These are phyloP conservation scores for Stichodactyla helianthus DNA, from an alignment of 64 coral and sea anemone genomes.

Conservation along the genomic window DNA sequence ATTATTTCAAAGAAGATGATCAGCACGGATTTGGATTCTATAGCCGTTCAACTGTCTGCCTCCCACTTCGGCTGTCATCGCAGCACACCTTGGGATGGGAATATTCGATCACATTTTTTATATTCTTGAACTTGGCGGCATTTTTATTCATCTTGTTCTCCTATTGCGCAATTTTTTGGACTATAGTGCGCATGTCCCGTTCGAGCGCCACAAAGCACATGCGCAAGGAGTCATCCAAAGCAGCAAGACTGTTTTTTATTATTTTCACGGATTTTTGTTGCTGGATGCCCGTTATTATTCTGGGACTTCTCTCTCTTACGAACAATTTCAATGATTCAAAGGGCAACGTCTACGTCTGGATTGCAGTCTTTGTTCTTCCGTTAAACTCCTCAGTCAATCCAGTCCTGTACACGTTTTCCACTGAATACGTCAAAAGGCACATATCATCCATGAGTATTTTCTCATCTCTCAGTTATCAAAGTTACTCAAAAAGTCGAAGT, in stretches of 20 bases:
- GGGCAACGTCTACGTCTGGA: not conserved
- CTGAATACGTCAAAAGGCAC: no score
- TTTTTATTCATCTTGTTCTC: constrained; percentile 1
- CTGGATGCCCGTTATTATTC: constrained; percentile 16
- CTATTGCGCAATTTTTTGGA: constrained; percentile 10
- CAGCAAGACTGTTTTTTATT: constrained; percentile 11
- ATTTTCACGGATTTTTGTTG: not conserved
- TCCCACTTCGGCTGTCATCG: constrained; percentile 18
- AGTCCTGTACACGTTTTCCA: constrained; percentile 14
- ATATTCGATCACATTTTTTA: not conserved
- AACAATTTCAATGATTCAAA: not conserved
- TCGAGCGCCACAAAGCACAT: not conserved
- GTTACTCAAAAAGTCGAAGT: no score
- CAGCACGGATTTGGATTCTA: not conserved
- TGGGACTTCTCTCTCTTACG: not conserved
- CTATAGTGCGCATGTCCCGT: not conserved
- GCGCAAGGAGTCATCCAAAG: constrained; percentile 3
- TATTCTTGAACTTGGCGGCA: not conserved
- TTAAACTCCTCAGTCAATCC: constrained; percentile 10
- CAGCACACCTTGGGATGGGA: constrained; percentile 9
- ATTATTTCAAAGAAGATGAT: constrained; percentile 4
- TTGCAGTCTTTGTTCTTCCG: not conserved
- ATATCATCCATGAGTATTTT: no score
- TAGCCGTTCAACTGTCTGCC: constrained; percentile 21
- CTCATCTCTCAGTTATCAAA: no score